Evolutionary conservation across 2,113 vertebrate genomes (phyloP), one percentile per base, ranked within the genome.

Genomic region (Hymenochirus boettgeri): DNA sequence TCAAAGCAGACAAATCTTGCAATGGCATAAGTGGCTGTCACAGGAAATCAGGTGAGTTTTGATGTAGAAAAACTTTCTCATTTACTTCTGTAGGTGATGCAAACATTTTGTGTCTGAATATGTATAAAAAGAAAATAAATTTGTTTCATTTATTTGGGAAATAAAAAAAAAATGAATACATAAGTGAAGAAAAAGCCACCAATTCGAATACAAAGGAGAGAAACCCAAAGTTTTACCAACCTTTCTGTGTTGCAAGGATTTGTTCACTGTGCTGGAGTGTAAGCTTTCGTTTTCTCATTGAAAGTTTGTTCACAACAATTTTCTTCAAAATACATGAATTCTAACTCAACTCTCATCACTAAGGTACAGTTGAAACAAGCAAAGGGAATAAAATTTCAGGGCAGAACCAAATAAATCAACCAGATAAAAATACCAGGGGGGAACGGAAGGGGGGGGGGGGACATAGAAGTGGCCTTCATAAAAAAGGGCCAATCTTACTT

Each of bases 251-350:
- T 58, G 80, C 74, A 73, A 81, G 85, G 55, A 98, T 93, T 74
- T 80, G 87, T 76, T 91, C 91, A 7, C 82, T 82, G 50, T 80
- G 63, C 87, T 93, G 65, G 80, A 78, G 53, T 83, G 83, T 26
- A 85, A 65, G 46, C 27, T 76, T 71, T 93, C 82, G 5, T 73
- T 86, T 77, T 91, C 92, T 73, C 94, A 89, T 10, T 90, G 83
- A 74, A 95, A 90, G 77, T 98, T 92, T 2, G 80, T 83, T 89
- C 78, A 4, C 98, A 89, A 78, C 95, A 97, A 63, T 86, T 90
- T 71, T 96, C 93, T 71, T 99, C 96, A 69, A 99, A 98, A 72
- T 95, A n/a, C 92, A 59, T 97, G 89, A 18, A 99, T 90, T 50
- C 88, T 96, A n/a, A 77, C 98, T 98, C 33, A 89, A 72, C 62